These are phyloP conservation scores for Sinella curviseta DNA, from an alignment of 1,140 invertebrate species.

Conservation along the genomic window DNA sequence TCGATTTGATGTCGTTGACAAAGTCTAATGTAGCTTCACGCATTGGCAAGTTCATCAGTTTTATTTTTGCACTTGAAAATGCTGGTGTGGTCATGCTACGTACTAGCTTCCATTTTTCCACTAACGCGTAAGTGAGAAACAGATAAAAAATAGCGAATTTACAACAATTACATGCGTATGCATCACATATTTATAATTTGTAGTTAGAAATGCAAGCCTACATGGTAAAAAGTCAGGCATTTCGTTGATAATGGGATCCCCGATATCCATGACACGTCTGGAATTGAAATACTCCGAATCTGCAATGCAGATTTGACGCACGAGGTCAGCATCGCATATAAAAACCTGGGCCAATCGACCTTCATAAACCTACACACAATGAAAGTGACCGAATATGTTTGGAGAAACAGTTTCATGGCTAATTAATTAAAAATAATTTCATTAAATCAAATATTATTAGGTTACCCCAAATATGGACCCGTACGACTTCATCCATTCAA, in stretches of 20 bases:
- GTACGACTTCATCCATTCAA: neutral
- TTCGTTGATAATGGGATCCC: conserved; percentile 32
- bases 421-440: neutral
- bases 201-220: no score
- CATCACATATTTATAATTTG: neutral
- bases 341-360: conserved; percentile 28
- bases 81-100: conserved; percentile 11
- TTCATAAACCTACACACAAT: conserved; percentile 35
- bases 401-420: no score
- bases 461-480: neutral
- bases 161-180: no score
- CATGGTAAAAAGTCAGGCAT: conserved; percentile 37
- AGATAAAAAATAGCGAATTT: no score
- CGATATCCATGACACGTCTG: conserved; percentile 43
- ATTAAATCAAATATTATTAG: neutral
- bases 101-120: conserved; percentile 52
- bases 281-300: conserved; percentile 62
- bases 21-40: neutral
- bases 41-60: conserved; percentile 29
- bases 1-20: neutral
- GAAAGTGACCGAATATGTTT: no score
- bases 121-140: no score
- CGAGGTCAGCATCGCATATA: conserved; percentile 55
- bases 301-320: conserved; percentile 59
- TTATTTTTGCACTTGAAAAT: conserved; percentile 35